Conservation (phyloP, 1,140 invertebrate genomes). For the Pararge aegeria region DNA sequence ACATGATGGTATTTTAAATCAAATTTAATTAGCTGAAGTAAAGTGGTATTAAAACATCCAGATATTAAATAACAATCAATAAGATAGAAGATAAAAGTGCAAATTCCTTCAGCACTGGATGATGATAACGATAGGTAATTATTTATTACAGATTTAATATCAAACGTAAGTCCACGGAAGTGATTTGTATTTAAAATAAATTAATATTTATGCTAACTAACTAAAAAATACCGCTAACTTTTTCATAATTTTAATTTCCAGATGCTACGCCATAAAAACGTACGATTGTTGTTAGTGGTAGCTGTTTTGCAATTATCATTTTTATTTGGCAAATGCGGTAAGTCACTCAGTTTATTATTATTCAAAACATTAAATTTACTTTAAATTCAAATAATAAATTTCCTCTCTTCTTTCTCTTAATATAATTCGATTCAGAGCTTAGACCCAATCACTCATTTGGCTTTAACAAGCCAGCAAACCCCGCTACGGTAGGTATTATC, state of each 20-base stretch:
- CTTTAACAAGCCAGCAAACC: too few species aligned
- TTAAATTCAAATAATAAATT: too few species aligned
- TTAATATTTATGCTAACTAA: too few species aligned
- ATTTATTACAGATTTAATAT: not conserved
- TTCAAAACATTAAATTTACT: not conserved
- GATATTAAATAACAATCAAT: not conserved
- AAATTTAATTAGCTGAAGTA: too few species aligned
- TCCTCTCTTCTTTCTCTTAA: too few species aligned
- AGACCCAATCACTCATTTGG: too few species aligned
- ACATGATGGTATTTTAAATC: too few species aligned
- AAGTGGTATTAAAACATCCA: too few species aligned
- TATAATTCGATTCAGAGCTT: too few species aligned
- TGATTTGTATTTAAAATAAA: too few species aligned
- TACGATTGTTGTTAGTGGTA: constrained; percentile 5
- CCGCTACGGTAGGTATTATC: too few species aligned
- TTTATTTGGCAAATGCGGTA: constrained; percentile 7
- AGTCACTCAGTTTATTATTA: not conserved
- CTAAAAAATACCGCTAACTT: too few species aligned
- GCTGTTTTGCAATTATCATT: not conserved
- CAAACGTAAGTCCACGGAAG: not conserved
- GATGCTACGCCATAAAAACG: constrained; percentile 5
- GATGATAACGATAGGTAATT: not conserved
- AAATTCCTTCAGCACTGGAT: not conserved
- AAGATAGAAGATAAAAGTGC: not conserved
- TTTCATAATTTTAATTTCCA: not conserved